A percentile compares a stretch with the other conserved stretches of the same genome.
Conservation (phyloP, 2,113 vertebrate species). For the Condylura cristata region DNA sequence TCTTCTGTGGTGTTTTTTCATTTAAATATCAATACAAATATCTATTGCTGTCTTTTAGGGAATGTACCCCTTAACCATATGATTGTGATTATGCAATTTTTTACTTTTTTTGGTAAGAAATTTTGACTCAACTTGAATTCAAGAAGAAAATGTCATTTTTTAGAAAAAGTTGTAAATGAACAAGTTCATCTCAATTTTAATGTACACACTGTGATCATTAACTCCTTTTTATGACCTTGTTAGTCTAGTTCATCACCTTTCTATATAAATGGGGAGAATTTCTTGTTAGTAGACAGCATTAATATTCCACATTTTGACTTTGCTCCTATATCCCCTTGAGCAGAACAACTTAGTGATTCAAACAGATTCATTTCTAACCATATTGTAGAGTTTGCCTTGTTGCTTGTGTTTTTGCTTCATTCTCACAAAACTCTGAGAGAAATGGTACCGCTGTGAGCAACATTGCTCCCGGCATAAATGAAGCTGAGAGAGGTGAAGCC, state of each 20-base stretch:
- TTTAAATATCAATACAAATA: background rate
- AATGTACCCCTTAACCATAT: background rate
- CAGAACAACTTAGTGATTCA: slow-evolving; percentile 25
- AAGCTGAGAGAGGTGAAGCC: background rate
- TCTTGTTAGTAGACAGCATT: background rate
- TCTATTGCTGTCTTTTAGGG: background rate
- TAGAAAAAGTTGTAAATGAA: slow-evolving; percentile 1
- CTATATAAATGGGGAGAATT: background rate
- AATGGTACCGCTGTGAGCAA: background rate
- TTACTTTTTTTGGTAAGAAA: background rate
- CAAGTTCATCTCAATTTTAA: background rate
- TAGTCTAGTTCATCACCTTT: background rate
- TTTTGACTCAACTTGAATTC: background rate
- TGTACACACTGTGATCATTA: background rate
- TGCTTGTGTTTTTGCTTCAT: slow-evolving; percentile 20
- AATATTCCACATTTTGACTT: background rate
- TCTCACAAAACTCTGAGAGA: background rate
- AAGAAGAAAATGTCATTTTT: slow-evolving; percentile 9
- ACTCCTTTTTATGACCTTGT: background rate
- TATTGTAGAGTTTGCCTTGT: background rate
- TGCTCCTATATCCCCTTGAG: background rate
- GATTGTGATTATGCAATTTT: background rate
- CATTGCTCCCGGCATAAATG: background rate
- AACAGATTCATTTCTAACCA: background rate
- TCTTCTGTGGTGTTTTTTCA: background rate